Conservation (phyloP, 2,113 vertebrate species). For the Microtus ochrogaster region DNA sequence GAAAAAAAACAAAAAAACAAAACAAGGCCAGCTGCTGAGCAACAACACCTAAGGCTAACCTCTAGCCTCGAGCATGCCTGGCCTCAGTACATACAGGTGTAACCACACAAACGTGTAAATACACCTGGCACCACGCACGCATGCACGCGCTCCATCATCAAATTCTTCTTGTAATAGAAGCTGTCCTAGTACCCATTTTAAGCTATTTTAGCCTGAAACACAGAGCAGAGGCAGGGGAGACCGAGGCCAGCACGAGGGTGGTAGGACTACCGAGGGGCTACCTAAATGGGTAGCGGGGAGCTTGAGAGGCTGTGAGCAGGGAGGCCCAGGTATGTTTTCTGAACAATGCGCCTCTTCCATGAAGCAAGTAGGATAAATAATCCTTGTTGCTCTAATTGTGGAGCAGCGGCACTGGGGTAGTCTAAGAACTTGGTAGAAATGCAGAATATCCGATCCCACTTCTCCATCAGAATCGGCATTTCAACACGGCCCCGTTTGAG, state of each 20-base stretch:
- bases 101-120: background rate
- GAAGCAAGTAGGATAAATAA: background rate
- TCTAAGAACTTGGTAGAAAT: background rate
- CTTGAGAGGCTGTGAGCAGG: background rate
- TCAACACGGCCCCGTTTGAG: background rate
- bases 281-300: no score
- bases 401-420: background rate
- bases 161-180: slow-evolving; percentile 22
- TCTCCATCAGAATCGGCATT: background rate
- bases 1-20: no score
- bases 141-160: background rate
- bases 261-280: no score
- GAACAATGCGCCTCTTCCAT: background rate
- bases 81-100: background rate
- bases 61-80: background rate
- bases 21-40: background rate
- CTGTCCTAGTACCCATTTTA: background rate
- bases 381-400: background rate
- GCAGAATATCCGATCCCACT: background rate
- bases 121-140: background rate
- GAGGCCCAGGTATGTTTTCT: background rate
- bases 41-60: background rate
- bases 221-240: background rate
- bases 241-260: no score
- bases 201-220: background rate